A percentile compares a stretch with the other conserved stretches of the same genome.
Evolutionary conservation across 2,888 invertebrate genomes (phyloP).

Genomic region (Amphipoea lucens): DNA sequence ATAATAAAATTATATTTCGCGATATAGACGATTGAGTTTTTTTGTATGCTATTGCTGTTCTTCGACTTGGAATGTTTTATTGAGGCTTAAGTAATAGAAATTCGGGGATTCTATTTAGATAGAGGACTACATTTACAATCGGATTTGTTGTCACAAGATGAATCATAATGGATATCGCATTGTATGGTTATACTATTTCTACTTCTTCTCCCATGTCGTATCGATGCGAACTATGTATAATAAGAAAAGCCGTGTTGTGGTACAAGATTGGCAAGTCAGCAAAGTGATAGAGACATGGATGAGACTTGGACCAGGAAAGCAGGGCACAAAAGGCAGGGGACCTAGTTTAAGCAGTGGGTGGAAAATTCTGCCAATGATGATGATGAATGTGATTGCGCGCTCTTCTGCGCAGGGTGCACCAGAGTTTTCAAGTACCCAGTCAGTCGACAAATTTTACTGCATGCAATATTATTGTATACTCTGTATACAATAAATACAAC

Average conservation of each 20-base stretch:
- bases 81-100: slow-evolving; percentile 45
- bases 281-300: too few relatives aligned
- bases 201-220: not conserved
- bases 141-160: not conserved
- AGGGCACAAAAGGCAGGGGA: too few relatives aligned
- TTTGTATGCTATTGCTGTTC: slow-evolving; percentile 33
- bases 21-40: slow-evolving; percentile 56
- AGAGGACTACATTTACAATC: not conserved
- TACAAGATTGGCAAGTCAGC: too few relatives aligned
- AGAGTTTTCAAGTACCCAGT: too few relatives aligned
- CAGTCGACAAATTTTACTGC: not conserved
- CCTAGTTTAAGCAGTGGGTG: too few relatives aligned
- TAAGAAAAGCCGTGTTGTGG: too few relatives aligned
- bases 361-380: too few relatives aligned
- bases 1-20: slow-evolving; percentile 62
- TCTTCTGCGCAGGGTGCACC: not conserved
- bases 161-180: not conserved
- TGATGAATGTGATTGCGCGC: too few relatives aligned
- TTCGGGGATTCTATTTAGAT: slow-evolving; percentile 18
- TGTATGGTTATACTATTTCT: not conserved
- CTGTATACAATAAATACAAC: not conserved
- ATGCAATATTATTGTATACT: not conserved
- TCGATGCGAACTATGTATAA: not conserved
- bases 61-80: slow-evolving; percentile 39
- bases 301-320: too few relatives aligned